Evolutionary conservation across 2,888 invertebrate genomes (phyloP).

Genomic region (Drosophila dives): DNA sequence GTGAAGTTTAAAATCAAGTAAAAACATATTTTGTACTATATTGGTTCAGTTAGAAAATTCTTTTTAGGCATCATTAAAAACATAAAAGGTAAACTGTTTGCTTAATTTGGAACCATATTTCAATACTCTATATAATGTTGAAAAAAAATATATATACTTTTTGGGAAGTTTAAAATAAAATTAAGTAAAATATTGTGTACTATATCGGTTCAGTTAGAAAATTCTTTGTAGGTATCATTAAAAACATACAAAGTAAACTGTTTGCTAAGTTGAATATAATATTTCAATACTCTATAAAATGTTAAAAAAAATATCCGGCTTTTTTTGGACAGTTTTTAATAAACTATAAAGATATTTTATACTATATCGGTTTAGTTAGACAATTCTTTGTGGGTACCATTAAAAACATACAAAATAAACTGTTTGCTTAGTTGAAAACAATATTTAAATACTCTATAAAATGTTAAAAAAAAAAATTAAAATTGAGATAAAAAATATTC

Average conservation of each 20-base stretch:
- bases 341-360: background rate
- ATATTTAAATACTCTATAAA: no score
- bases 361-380: background rate
- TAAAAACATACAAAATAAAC: no score
- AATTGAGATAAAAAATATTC: background rate
- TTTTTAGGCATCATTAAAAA: constrained; percentile 46
- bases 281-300: constrained; percentile 22
- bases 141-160: no score
- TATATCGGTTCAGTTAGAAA: no score
- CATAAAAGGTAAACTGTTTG: background rate
- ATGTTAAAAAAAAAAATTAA: no score
- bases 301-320: background rate
- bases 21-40: no score
- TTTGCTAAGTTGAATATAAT: background rate
- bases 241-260: constrained; percentile 1
- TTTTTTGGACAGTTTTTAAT: background rate
- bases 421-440: no score
- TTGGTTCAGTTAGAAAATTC: no score
- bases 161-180: no score
- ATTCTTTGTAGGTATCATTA: constrained; percentile 43
- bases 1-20: no score
- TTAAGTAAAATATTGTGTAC: no score
- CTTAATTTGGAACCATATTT: background rate
- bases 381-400: no score
- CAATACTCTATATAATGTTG: constrained; percentile 20